These are phyloP conservation scores for Thymelicus sylvestris DNA, from an alignment of 2,888 invertebrate genomes.

Conservation along the genomic window DNA sequence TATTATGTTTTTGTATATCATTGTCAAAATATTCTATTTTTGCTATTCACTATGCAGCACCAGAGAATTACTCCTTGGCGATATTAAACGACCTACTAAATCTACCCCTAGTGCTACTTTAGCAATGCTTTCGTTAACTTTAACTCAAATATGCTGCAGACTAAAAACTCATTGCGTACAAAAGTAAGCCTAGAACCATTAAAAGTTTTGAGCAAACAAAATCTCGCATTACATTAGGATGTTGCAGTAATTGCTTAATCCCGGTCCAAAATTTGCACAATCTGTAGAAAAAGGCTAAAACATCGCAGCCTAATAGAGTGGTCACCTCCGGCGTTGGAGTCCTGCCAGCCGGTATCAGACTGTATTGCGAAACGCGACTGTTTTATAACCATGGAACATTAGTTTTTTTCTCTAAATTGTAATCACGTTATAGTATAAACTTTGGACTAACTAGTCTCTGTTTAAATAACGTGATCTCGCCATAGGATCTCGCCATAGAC, in stretches of 20 bases:
- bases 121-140: too few species aligned
- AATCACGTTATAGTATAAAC: too few species aligned
- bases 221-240: constrained; percentile 8
- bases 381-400: constrained; percentile 6
- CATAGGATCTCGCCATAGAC: too few species aligned
- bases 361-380: neutral
- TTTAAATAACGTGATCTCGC: too few species aligned
- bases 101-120: too few species aligned
- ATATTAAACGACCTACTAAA: too few species aligned
- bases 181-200: neutral
- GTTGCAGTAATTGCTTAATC: constrained; percentile 34
- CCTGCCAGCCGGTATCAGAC: constrained; percentile 15
- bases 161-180: neutral
- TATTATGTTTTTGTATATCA: too few species aligned
- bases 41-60: too few species aligned
- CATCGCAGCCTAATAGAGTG: constrained; percentile 25
- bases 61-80: too few species aligned
- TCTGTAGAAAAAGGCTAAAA: constrained; percentile 23
- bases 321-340: constrained; percentile 28
- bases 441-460: too few species aligned
- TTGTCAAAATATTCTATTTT: too few species aligned
- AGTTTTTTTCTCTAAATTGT: neutral
- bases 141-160: too few species aligned
- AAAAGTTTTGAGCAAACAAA: constrained; percentile 1
- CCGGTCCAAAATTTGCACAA: constrained; percentile 21